Evolutionary conservation across 2,797 vertebrate species (phyloP), one percentile per base, ranked within the genome.

Genomic region (Mallotus villosus): DNA sequence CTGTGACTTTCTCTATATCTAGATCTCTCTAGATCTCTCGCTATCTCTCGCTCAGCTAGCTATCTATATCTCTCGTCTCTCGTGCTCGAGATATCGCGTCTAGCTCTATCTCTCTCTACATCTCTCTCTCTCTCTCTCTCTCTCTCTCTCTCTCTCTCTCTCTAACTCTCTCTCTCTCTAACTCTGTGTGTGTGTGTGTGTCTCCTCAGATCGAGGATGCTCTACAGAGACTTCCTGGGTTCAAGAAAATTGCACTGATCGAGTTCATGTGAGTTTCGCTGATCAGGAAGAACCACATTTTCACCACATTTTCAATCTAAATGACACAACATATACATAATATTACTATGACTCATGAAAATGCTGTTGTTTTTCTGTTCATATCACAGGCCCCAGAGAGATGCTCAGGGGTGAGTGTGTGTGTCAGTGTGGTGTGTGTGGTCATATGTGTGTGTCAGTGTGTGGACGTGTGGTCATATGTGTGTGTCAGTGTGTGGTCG

Each of bases 141-240:
- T 32, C 5, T 24, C 4, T 59, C 8, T 17, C 27, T 27, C 34
- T 9, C 8, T 59, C 53, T 58, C 11, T 6, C 46, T 46, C 41
- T n/a, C 27, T n/a, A n/a, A 65, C 74, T 68, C 70, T 5, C 67
- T 64, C 46, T 73, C 78, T 58, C 9, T 21, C 4, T 55, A 16
- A 11, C 51, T 55, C 12, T 51, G 49, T 51, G 16, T 55, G 51
- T 53, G 2, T 53, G 2, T 63, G 19, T 24, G 12, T 41, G 34
- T 65, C 32, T 72, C 72, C 87, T 16, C 84, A 99, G 97, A 94
- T 98, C 63, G 89, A 94, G 86, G 91, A 89, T 1, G 90, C 94
- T 77, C 93, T 97, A 88, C 80, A 92, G 85, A 91, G 83, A 34
- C 89, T 98, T 55, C 94, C 94, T 72, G 97, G 96, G 81, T 99